Base-by-base conservation (phyloP, 1,140 invertebrate genomes). In the Procambarus clarkii region DNA sequence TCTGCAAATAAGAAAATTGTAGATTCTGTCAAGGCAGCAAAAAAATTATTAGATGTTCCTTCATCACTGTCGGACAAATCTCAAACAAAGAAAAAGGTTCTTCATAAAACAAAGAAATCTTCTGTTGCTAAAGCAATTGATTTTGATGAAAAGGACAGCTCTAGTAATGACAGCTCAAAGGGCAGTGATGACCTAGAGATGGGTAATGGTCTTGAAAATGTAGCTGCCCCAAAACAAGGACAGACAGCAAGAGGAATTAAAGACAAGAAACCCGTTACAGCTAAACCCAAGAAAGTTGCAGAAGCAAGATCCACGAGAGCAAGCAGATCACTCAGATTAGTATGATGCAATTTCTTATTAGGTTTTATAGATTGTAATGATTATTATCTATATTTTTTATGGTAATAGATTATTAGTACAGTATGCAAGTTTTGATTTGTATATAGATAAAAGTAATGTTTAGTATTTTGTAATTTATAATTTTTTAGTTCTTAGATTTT, bases 121-220 rank as follows among this genome's bases (percentile, higher is more conserved):
- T 34, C 8, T 74, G 11, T 74, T 45, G 0, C n/a, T 24, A 58
- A 81, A 15, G 24, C 18, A 13, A 50, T 81, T 54, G 13, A 50
- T 81, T 54, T 81, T 34, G 24, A 9, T 54, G 79, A 81, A 13
- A 81, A 54, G 79, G 79, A 81, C 7, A 81, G 24, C 79, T 81
- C 48, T 5, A 2, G 24, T 8, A 81, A 81, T 54, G 60, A 64
- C 21, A 34, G 9, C 11, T 81, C 79, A 58, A 81, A 54, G 18
- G 79, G 48, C 58, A 81, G 48, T 58, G 79, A 81, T 44, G 79
- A 81, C 79, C 54, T 81, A 15, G 79, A 81, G 3, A 8, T 81
- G 11, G 24, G 79, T 24, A n/a, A n/a, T 58, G 48, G 58, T 7
- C n/a, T n/a, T 81, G 34, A 81, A 50, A 54, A 2, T 24, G 34